Evolutionary conservation across 2,797 vertebrate genomes (phyloP).

Genomic region (Pangasius macronema): DNA sequence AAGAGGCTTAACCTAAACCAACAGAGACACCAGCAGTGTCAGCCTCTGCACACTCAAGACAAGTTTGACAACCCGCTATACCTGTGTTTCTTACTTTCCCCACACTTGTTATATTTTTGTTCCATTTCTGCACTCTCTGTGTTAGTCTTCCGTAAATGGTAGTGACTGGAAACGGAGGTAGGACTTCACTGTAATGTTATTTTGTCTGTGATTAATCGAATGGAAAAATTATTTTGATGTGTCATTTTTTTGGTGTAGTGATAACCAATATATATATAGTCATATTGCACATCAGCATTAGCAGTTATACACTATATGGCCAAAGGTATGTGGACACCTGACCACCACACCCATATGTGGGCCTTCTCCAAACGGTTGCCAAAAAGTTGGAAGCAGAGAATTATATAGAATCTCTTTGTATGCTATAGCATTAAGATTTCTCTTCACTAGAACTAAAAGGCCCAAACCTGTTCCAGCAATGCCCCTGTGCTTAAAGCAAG

Average conservation of each 20-base stretch:
- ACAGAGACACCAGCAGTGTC: slow-evolving; percentile 56
- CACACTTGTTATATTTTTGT: slow-evolving; percentile 6
- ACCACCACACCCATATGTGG: not conserved
- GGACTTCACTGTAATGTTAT: too few relatives aligned
- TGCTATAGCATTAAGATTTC: not conserved
- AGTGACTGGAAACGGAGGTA: too few relatives aligned
- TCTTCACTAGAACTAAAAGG: not conserved
- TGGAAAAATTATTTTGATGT: too few relatives aligned
- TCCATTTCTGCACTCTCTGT: not conserved
- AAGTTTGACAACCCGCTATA: slow-evolving; percentile 53
- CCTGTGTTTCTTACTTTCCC: not conserved
- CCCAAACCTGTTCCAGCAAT: not conserved
- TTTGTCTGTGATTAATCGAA: too few relatives aligned
- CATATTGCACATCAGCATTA: not conserved
- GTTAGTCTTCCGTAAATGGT: too few relatives aligned
- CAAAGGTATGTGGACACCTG: not conserved
- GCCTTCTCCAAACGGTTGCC: not conserved
- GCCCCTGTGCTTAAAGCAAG: not conserved
- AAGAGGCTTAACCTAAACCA: slow-evolving; percentile 58
- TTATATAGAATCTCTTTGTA: not conserved
- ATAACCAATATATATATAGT: not conserved
- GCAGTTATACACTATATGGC: not conserved
- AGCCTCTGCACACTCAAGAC: slow-evolving; percentile 57
- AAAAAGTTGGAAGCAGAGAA: not conserved
- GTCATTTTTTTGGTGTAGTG: not conserved